Evolutionary conservation across 2,888 invertebrate species (phyloP), one percentile per base, ranked within the genome.

Genomic region (Coenonympha arcania): DNA sequence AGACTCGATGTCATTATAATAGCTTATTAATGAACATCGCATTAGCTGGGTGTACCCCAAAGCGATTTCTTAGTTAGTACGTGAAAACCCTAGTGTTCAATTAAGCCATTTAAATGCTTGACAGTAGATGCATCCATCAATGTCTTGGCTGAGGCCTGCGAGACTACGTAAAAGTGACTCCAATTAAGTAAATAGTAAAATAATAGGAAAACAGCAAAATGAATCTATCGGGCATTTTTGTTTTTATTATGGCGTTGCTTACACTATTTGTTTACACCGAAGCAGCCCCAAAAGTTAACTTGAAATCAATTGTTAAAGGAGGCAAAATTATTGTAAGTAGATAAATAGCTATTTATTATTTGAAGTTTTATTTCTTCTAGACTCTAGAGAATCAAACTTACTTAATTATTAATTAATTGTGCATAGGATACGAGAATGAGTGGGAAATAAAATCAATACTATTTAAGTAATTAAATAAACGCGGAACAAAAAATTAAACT

Each of bases 141-240:
- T 43, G 16, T 6, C 22, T 39, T 24, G 22, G 20, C 15, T 8
- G 15, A 11, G 40, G 22, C 11, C 15, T 8, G 15, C 15, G 40
- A 44, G 31, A 3, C 11, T 28, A 26, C n/a, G n/a, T n/a, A n/a
- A n/a, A n/a, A n/a, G 8, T 26, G 8, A 15, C 20, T 31, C 6
- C 18, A 15, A 49, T 30, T 13, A 11, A 34, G 6, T 24, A 31
- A 9, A 31, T 13, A 9, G 30, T 6, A 24, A 11, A 15, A 4
- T 37, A 36, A 33, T 3, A 33, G 1, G 9, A 34, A 18, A 19
- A 31, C 5, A 16, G 19, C 30, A 41, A 63, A 19, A 71, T 71
- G 73, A 71, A 71, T 50, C 48, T 73, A 37, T 61, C 65, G 16
- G 53, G 50, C 34, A 11, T 68, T 4, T 53, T 69, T 6, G 49